These are phyloP conservation scores for Gallinago jamesoni DNA, from an alignment of 2,113 vertebrate species.

Conservation along the genomic window DNA sequence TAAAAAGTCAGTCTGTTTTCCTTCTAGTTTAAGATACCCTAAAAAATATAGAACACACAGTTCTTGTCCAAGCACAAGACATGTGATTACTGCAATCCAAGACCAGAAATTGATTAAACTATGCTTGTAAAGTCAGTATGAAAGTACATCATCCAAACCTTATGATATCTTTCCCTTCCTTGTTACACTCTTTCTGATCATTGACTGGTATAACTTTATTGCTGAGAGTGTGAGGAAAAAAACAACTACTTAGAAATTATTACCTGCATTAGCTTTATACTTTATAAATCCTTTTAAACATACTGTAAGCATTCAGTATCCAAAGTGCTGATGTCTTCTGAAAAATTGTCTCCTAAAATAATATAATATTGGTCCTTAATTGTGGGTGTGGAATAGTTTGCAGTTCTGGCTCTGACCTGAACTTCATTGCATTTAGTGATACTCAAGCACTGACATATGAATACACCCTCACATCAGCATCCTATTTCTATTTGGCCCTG, in stretches of 20 bases:
- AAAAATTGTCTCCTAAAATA: background rate
- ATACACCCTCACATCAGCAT: conserved; percentile 29
- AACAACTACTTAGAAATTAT: background rate
- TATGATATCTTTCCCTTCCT: background rate
- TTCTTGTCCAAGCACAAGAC: background rate
- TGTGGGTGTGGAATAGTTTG: conserved; percentile 24
- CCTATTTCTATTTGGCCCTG: conserved; percentile 23
- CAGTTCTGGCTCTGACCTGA: conserved; percentile 31
- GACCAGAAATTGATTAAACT: background rate
- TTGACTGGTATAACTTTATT: background rate
- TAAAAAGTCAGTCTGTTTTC: background rate
- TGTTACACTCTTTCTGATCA: background rate
- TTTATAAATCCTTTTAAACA: background rate
- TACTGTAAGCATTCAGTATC: background rate
- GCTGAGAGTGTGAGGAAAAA: background rate
- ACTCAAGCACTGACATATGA: background rate
- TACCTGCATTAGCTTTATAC: background rate
- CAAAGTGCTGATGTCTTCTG: background rate
- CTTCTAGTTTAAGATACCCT: background rate
- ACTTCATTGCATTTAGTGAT: conserved; percentile 32
- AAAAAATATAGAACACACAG: background rate
- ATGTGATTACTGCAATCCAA: background rate
- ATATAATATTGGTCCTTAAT: background rate
- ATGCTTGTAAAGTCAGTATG: background rate
- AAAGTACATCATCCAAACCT: background rate